A percentile compares a stretch with the other conserved stretches of the same genome.
Conservation (phyloP, 2,888 invertebrate genomes). For the Drosophila silvestris region DNA sequence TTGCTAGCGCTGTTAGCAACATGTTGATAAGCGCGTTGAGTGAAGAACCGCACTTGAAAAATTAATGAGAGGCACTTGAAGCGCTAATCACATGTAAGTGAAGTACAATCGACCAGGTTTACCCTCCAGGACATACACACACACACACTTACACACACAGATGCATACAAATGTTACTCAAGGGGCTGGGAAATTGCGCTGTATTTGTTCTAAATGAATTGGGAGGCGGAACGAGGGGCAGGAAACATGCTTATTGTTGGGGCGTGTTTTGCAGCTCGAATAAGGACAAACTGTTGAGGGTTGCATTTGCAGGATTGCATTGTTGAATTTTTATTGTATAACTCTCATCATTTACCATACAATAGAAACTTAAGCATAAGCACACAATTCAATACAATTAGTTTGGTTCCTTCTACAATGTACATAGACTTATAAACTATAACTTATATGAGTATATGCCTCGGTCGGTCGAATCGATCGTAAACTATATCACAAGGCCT, state of each 20-base stretch:
- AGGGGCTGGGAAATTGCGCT: conserved; percentile 40
- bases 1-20: conserved; percentile 27
- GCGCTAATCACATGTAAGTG: conserved; percentile 75
- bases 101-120: conserved; percentile 43
- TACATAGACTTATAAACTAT: conserved; percentile 33
- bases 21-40: conserved; percentile 50
- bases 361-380: conserved; percentile 58
- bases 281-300: conserved; percentile 42
- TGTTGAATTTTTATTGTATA: conserved; percentile 60
- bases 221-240: conserved; percentile 29
- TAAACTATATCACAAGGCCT: conserved; percentile 70
- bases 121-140: conserved; percentile 43
- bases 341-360: conserved; percentile 45
- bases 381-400: conserved; percentile 37
- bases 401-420: conserved; percentile 22
- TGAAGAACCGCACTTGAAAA: conserved; percentile 68
- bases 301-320: conserved; percentile 56
- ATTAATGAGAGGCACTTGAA: conserved; percentile 75
- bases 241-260: conserved; percentile 35
- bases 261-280: conserved; percentile 32
- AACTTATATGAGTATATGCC: conserved; percentile 20
- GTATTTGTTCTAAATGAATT: conserved; percentile 1
- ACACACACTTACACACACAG: conserved; percentile 8
- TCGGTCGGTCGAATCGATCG: conserved; percentile 30
- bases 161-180: conserved; percentile 9